These are phyloP conservation scores for Ostrea denselamellosa DNA, from an alignment of 1,140 invertebrate genomes.

Conservation along the genomic window DNA sequence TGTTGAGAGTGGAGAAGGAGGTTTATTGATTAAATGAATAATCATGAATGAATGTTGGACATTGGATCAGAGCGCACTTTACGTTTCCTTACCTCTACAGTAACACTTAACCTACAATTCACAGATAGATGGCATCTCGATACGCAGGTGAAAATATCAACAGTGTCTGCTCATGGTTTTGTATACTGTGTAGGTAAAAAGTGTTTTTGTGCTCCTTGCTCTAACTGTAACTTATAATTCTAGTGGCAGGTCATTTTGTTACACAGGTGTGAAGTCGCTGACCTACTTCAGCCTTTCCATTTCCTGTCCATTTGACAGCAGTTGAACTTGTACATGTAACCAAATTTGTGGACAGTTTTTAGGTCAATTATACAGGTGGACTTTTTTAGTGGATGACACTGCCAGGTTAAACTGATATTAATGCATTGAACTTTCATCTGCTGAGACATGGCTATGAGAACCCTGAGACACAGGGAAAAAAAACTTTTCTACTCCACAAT, in stretches of 20 bases:
- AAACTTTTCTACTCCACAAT: neutral
- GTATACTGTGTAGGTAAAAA: neutral
- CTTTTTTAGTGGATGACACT: constrained; percentile 26
- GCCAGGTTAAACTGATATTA: constrained; percentile 8
- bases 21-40: constrained; percentile 7
- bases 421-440: constrained; percentile 37
- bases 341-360: constrained; percentile 26
- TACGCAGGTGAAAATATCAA: constrained; percentile 4
- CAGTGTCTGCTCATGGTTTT: neutral
- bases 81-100: neutral
- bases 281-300: constrained; percentile 9
- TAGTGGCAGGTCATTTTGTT: constrained; percentile 15
- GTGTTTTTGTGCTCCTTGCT: neutral
- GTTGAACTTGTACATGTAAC: constrained; percentile 30
- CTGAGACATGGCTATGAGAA: neutral
- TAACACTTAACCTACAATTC: constrained; percentile 16
- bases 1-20: neutral
- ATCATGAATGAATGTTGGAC: constrained; percentile 21
- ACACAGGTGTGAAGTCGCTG: constrained; percentile 14
- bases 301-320: constrained; percentile 31
- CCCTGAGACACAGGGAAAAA: neutral
- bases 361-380: constrained; percentile 18
- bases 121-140: neutral
- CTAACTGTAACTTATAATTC: neutral
- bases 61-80: neutral